Evolutionary conservation across 2,888 invertebrate species (phyloP).

Genomic region (Megamerina dolium): DNA sequence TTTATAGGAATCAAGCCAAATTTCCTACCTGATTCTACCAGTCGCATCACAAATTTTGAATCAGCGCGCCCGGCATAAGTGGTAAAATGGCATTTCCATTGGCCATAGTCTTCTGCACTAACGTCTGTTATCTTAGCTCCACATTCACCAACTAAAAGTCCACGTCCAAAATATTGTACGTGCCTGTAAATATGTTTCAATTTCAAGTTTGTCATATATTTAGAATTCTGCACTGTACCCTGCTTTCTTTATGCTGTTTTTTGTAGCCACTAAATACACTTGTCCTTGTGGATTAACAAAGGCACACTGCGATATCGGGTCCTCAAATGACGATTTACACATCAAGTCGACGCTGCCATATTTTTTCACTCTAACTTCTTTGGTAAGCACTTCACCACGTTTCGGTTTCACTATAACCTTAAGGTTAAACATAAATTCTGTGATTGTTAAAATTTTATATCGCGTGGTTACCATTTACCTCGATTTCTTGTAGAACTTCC

Average conservation of each 20-base stretch:
- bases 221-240: constrained; percentile 22
- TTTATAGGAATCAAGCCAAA: no score
- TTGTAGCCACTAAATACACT: constrained; percentile 28
- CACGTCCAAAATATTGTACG: constrained; percentile 29
- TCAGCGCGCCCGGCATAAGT: constrained; percentile 8
- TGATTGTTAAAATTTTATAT: neutral
- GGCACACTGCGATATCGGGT: constrained; percentile 28
- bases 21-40: constrained; percentile 25
- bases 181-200: constrained; percentile 24
- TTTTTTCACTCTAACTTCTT: constrained; percentile 16
- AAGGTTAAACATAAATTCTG: neutral
- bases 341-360: constrained; percentile 24
- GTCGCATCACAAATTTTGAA: constrained; percentile 19
- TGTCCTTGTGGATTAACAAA: constrained; percentile 27
- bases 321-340: constrained; percentile 27
- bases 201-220: no score
- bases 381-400: constrained; percentile 25
- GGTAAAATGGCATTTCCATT: constrained; percentile 31
- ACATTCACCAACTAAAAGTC: constrained; percentile 29
- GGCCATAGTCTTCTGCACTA: constrained; percentile 24
- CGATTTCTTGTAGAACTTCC: constrained; percentile 28
- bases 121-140: constrained; percentile 26
- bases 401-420: constrained; percentile 27
- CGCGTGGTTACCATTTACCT: constrained; percentile 17
- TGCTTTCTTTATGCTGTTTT: constrained; percentile 22